Base-by-base conservation (phyloP, 2,113 vertebrate genomes). In the Nothoprocta perdicaria region DNA sequence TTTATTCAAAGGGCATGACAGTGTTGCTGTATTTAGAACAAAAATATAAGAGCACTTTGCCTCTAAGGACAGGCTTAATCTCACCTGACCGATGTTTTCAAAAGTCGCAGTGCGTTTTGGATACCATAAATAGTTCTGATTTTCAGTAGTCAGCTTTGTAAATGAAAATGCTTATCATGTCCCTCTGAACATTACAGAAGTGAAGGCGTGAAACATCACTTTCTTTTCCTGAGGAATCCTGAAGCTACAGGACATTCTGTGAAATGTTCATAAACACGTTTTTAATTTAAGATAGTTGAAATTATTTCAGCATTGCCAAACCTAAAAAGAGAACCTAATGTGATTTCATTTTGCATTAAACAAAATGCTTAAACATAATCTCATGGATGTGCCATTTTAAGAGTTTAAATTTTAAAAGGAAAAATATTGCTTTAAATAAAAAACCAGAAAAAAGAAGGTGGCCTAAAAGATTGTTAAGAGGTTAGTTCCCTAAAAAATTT, bases 361-460 rank as follows among this genome's bases (percentile, higher is more conserved):
- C 14, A 77, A 85, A 89, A 61, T 10, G 65, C 23, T 68, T 61
- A 19, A 84, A 89, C 17, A 67, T 71, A 78, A 33, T 60, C 15
- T 41, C 65, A 8, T 68, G 33, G 4, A 65, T 2, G 83, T 50
- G 27, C 9, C 26, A 38, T 13, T 71, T 27, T 27, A 52, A 40
- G 29, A 57, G 15, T 57, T 57, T 31, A 57, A 35, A 57, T n/a
- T 86, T 61, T 31, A 12, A 57, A 81, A 69, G 4, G 11, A 63
- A 43, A 88, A 41, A 5, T 46, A 33, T 3, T 40, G 1, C 5
- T 81, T 71, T 50, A 43, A 73, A 40, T 9, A 12, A 76, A 53
- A 33, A 63, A 29, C 19, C 6, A 3, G 22, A 38, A 60, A 43
- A 55, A 53, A 0, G 1, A 10, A 27, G 2, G 3, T 33, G 27